Conservation (phyloP, 2,888 invertebrate genomes). For the Drosophila acutilabella region DNA sequence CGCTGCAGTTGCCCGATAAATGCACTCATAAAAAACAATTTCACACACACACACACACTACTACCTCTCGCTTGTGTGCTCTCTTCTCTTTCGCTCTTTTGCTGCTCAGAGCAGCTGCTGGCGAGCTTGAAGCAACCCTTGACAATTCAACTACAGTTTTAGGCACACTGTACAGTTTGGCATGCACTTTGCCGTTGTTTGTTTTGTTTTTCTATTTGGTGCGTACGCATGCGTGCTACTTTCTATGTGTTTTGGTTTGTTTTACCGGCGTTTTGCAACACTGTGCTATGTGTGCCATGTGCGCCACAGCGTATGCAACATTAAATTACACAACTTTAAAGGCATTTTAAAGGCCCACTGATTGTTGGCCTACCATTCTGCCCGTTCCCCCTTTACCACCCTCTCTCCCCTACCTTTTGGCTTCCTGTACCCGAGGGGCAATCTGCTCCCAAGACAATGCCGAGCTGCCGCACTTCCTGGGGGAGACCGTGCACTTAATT, state of each 20-base stretch:
- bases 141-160: conserved; percentile 51
- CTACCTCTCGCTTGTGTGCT: neutral
- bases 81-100: conserved; percentile 1
- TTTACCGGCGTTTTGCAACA: conserved; percentile 57
- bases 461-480: conserved; percentile 9
- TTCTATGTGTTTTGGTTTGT: conserved; percentile 43
- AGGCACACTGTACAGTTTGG: conserved; percentile 47
- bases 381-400: neutral
- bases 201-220: conserved; percentile 38
- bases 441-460: neutral
- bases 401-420: neutral
- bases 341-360: conserved; percentile 24
- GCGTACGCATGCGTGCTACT: conserved; percentile 39
- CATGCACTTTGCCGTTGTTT: conserved; percentile 35
- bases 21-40: conserved; percentile 51
- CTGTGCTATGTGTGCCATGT: conserved; percentile 61
- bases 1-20: conserved; percentile 40
- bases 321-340: conserved; percentile 22
- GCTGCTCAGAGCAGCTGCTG: conserved; percentile 18
- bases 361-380: no score
- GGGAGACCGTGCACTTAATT: conserved; percentile 45
- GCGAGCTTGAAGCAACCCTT: conserved; percentile 58
- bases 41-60: conserved; percentile 23
- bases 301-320: conserved; percentile 49
- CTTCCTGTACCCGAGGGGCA: neutral